Percentiles rank a stretch among this genome's conserved stretches.
Conservation (phyloP, 2,797 vertebrate genomes). For the Pseudocheirus occidentalis region DNA sequence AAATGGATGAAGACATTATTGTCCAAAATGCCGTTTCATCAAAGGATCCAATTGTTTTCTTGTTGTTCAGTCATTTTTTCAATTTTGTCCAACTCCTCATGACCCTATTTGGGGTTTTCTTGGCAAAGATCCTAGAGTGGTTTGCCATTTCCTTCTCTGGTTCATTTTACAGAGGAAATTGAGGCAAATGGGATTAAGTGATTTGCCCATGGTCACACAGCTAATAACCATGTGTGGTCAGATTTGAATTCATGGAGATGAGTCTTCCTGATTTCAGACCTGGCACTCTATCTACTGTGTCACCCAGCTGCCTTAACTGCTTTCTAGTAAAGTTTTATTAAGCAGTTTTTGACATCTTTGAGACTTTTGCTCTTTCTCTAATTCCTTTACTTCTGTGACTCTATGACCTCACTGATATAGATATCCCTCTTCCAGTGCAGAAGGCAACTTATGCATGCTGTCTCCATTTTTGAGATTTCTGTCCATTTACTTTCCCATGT, state of each 20-base stretch:
- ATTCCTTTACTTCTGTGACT: neutral
- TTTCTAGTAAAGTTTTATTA: slow-evolving; percentile 16
- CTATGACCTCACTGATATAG: neutral
- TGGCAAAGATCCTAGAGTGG: neutral
- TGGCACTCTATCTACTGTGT: neutral
- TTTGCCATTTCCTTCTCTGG: neutral
- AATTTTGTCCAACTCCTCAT: neutral
- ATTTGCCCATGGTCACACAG: neutral
- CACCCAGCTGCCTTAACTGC: neutral
- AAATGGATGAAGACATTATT: neutral
- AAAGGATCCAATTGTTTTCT: neutral
- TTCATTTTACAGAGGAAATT: neutral
- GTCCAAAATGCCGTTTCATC: neutral
- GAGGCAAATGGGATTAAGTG: neutral
- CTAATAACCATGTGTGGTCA: neutral
- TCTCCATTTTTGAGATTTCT: neutral
- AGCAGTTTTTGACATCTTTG: neutral
- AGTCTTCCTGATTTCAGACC: neutral
- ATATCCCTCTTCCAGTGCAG: neutral
- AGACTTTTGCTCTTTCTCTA: neutral
- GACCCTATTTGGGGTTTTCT: neutral
- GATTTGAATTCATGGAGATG: neutral
- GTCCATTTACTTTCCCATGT: neutral
- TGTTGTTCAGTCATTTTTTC: neutral
- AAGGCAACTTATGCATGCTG: neutral